Evolutionary conservation across 2,888 invertebrate genomes (phyloP).

Genomic region (Watsonalla cultraria): DNA sequence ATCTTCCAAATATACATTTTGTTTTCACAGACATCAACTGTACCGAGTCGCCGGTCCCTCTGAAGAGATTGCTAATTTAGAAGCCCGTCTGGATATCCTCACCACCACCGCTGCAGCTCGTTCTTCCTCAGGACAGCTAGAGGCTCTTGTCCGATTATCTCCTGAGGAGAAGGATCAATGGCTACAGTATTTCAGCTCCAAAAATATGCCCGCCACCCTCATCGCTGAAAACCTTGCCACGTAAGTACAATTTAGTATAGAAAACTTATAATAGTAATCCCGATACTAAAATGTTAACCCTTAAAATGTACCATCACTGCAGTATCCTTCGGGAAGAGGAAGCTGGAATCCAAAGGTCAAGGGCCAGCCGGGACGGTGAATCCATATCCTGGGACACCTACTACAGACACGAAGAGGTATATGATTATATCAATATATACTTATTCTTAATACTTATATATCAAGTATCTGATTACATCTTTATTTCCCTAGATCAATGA

Average conservation of each 20-base stretch:
- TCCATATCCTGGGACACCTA: constrained; percentile 58
- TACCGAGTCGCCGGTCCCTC: constrained; percentile 49
- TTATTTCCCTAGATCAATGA: constrained; percentile 76
- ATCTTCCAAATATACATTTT: background rate
- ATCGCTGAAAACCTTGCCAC: constrained; percentile 57
- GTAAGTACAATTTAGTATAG: constrained; percentile 34
- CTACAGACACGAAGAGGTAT: constrained; percentile 53
- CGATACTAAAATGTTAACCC: background rate
- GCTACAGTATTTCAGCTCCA: constrained; percentile 49
- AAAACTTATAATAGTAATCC: constrained; percentile 3
- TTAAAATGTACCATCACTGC: constrained; percentile 5
- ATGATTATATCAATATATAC: background rate
- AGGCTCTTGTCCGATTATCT: constrained; percentile 51
- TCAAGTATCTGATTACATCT: too few relatives aligned
- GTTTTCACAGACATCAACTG: constrained; percentile 49
- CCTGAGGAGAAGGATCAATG: constrained; percentile 53
- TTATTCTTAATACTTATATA: background rate
- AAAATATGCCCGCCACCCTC: constrained; percentile 42
- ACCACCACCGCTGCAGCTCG: constrained; percentile 43
- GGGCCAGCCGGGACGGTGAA: constrained; percentile 38
- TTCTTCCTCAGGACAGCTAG: constrained; percentile 42
- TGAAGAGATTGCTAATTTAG: constrained; percentile 39
- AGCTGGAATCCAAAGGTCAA: constrained; percentile 30
- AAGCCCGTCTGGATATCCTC: constrained; percentile 48
- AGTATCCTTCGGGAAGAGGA: constrained; percentile 61